A percentile compares a stretch with the other conserved stretches of the same genome.
Evolutionary conservation across 2,797 vertebrate genomes (phyloP).

Genomic region (Danio tinwini): DNA sequence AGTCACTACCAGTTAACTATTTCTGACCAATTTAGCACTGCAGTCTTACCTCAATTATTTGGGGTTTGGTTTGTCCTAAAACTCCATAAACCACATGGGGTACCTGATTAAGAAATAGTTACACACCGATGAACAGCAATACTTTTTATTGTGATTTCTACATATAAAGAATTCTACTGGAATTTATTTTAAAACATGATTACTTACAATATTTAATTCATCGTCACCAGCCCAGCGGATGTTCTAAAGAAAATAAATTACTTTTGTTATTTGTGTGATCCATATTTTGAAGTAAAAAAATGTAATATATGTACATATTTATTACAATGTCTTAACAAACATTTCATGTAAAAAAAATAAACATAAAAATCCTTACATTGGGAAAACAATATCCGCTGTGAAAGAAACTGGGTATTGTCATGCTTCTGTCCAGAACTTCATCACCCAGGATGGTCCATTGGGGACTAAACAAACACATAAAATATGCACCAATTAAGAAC

Average conservation of each 20-base stretch:
- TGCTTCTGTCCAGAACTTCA: conserved; percentile 22
- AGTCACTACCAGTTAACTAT: not conserved
- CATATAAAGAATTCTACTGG: not conserved
- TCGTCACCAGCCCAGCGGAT: conserved; percentile 51
- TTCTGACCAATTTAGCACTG: not conserved
- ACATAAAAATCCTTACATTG: conserved; percentile 15
- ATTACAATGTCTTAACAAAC: not conserved
- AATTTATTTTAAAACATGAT: not conserved
- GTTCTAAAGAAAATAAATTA: conserved; percentile 34
- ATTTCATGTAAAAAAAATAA: not conserved
- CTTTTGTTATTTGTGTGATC: not conserved
- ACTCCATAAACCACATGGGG: conserved; percentile 41
- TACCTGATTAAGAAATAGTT: conserved; percentile 31
- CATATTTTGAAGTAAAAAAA: not conserved
- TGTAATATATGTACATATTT: no score
- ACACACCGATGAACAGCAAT: not conserved
- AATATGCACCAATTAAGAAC: not conserved
- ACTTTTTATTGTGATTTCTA: not conserved
- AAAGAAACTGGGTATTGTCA: conserved; percentile 52
- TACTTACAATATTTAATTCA: conserved; percentile 56
- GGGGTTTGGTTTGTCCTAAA: conserved; percentile 36
- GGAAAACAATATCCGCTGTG: conserved; percentile 54
- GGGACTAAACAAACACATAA: conserved; percentile 9
- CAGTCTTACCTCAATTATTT: conserved; percentile 42
- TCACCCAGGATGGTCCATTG: conserved; percentile 46